These are phyloP conservation scores for Phaetusa simplex DNA, from an alignment of 2,113 vertebrate species.

Conservation along the genomic window DNA sequence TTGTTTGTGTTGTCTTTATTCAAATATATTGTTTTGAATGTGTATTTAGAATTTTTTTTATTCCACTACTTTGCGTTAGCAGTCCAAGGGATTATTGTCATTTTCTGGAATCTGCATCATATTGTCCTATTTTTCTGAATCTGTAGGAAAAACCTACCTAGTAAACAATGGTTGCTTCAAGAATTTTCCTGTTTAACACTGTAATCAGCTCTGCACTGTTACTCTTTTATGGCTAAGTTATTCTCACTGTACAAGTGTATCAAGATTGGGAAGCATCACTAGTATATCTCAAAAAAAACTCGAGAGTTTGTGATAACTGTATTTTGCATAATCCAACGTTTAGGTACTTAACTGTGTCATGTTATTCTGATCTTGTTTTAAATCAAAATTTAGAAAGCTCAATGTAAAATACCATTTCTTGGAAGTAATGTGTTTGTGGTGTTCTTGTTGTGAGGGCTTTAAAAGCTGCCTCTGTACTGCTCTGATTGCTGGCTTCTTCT, in stretches of 20 bases:
- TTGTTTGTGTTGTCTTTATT: not conserved
- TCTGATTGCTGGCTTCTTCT: not conserved
- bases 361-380: not conserved
- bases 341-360: not conserved
- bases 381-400: not conserved
- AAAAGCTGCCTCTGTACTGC: not conserved
- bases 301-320: accelerated
- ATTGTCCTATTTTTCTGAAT: not conserved
- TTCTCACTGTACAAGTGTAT: not conserved
- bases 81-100: not conserved
- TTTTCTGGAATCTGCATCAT: not conserved
- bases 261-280: not conserved
- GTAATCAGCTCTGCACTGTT: not conserved
- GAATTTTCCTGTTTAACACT: not conserved
- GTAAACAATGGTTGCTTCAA: not conserved
- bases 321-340: not conserved
- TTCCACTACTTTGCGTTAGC: not conserved
- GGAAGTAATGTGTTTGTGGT: not conserved
- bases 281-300: not conserved
- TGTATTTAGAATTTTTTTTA: not conserved
- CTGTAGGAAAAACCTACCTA: not conserved
- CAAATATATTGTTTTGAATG: not conserved
- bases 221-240: not conserved
- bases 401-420: not conserved
- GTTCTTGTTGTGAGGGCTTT: not conserved